Percentiles rank a stretch among this genome's conserved stretches.
phyloP scores from a whole-genome alignment of 2,113 vertebrate genomes.

The Fulica atra region DNA sequence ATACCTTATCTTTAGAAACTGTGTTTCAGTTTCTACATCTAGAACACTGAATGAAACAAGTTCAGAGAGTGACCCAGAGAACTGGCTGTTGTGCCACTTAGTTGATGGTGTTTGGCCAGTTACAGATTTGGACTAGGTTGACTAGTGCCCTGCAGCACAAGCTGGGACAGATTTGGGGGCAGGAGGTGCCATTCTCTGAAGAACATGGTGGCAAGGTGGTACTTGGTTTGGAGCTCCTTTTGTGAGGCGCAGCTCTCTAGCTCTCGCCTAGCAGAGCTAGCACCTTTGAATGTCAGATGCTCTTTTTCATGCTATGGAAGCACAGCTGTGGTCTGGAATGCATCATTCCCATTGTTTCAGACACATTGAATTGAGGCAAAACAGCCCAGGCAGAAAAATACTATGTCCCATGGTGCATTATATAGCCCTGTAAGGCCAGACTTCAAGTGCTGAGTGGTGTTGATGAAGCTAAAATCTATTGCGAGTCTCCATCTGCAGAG shows the following conservation, averaged over 20 bases:
- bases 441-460: background rate
- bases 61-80: background rate
- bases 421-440: background rate
- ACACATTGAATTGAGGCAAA: background rate
- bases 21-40: background rate
- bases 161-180: background rate
- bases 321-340: background rate
- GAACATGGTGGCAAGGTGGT: background rate
- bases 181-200: background rate
- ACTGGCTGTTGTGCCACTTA: background rate
- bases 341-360: background rate
- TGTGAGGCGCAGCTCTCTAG: accelerated
- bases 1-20: background rate
- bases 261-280: background rate
- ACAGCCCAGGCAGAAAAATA: background rate
- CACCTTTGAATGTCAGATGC: background rate
- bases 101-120: background rate
- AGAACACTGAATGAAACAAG: background rate
- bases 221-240: background rate
- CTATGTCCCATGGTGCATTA: accelerated
- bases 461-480: background rate
- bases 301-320: background rate
- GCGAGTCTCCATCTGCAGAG: background rate
- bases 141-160: background rate
- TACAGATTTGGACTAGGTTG: background rate